Evolutionary conservation across 1,140 invertebrate genomes (phyloP).

Genomic region (Scylla paramamosain): DNA sequence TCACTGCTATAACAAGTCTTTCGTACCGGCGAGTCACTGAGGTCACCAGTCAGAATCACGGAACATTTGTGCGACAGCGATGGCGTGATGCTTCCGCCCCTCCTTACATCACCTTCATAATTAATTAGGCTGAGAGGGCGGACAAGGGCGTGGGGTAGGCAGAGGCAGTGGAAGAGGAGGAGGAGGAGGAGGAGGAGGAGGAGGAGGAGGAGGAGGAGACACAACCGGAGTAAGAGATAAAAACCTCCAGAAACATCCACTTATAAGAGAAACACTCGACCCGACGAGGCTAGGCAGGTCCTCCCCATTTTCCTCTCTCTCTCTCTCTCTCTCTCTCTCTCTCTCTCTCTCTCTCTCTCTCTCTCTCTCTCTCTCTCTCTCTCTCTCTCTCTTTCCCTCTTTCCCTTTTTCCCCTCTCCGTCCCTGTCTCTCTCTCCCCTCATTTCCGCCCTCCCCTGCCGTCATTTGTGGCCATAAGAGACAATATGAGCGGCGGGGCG

Average conservation of each 20-base stretch:
- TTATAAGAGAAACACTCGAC: neutral
- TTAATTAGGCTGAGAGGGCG: neutral
- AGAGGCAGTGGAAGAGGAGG: neutral
- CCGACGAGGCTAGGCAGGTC: neutral
- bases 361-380: neutral
- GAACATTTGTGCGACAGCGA: too few species aligned
- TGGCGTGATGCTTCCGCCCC: too few species aligned
- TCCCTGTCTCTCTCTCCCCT: neutral
- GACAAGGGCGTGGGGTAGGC: neutral
- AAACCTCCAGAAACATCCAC: neutral
- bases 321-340: too few species aligned
- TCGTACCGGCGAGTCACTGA: too few species aligned
- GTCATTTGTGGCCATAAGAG: too few species aligned
- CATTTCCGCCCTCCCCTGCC: too few species aligned
- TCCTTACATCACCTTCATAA: too few species aligned
- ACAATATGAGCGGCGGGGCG: too few species aligned
- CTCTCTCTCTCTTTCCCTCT: neutral
- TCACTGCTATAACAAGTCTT: neutral
- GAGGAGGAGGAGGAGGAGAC: neutral
- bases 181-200: neutral
- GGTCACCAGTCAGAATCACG: too few species aligned
- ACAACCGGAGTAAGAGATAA: conserved; percentile 10
- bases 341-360: too few species aligned
- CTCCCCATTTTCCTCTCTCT: too few species aligned
- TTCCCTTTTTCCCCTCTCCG: neutral